Base-by-base conservation (phyloP, 2,113 vertebrate genomes). In the Sula dactylatra region DNA sequence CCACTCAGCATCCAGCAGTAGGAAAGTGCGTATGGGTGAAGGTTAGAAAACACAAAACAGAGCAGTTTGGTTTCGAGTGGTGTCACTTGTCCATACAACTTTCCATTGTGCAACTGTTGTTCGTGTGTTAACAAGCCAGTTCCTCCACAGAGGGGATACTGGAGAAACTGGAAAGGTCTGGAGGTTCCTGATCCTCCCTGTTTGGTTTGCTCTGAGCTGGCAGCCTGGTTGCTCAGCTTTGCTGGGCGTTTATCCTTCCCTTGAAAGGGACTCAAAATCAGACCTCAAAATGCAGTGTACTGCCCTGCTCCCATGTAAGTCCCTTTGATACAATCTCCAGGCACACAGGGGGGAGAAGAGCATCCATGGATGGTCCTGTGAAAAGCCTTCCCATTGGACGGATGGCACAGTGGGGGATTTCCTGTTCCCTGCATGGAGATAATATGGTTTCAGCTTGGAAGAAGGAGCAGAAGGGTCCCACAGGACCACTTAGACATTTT, bases 1-100 rank as follows among this genome's bases (percentile, higher is more conserved):
- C 50, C 58, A 6, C 89, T 90, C 89, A 9, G 89, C 86, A 73
- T 77, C 89, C 86, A 91, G 84, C 89, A 74, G 74, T 16, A 91
- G 87, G 89, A 81, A 91, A 74, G 87, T 47, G 83, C 61, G 70
- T 62, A 16, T 40, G 94, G 89, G 87, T 95, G 95, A 97, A 97
- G 96, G 93, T 89, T 94, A 88, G 81, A 84, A 66, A 88, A 74
- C 80, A 91, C 88, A 70, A 38, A 65, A 26, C 88, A 44, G 78
- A 80, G 34, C 29, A 20, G 45, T n/a, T 66, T 22, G 49, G 72
- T 69, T 36, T 55, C 0, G 1, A 56, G 76, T 6, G 0, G 54
- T 17, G 92, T 93, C 62, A 1, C 66, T 81, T 1, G 6, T n/a
- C 84, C 6, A 0, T 6, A 4, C 58, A 11, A 11, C 34, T 86